Evolutionary conservation across 2,888 invertebrate species (phyloP), one percentile per base, ranked within the genome.

Genomic region (Meandrusa payeni): DNA sequence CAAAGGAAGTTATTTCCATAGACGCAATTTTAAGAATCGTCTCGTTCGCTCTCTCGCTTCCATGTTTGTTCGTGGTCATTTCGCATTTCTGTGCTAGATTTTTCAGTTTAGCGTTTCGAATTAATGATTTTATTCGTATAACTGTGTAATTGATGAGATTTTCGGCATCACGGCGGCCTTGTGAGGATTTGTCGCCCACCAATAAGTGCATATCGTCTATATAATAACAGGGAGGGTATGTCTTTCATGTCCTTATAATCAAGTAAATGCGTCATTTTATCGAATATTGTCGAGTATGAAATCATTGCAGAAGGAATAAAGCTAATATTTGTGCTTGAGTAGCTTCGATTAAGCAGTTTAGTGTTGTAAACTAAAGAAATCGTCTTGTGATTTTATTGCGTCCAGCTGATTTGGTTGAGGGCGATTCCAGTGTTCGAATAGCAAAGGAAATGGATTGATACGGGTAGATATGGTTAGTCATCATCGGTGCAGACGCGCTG

Each of bases 11-110:
- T 32, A 38, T 39, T 27, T 28, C 39, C 47, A 50, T 49, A 48
- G 48, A 45, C 40, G 46, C 36, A 36, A 34, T 69, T 69, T 68
- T 60, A 61, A 69, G 67, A 76, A 76, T 76, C 74, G 66, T 81
- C 79, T 77, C 59, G 74, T 70, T 76, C 69, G 70, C 75, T 76
- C 77, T 76, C 76, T 76, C 72, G 78, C 85, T 81, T 87, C 88
- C 87, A 88, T 88, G 88, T 87, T 88, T 86, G 85, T 87, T 87
- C 88, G 85, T 83, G 78, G 80, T 85, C 77, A 81, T 81, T 86
- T 81, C 74, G 76, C 79, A 78, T 79, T 82, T 81, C 73, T 78
- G 78, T 77, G 76, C 73, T 83, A 83, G 72, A 79, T 79, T 83
- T 85, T 81, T 76, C 72, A 78, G 73, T 78, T 80, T 76, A 75